A percentile compares a stretch with the other conserved stretches of the same genome.
phyloP scores from a whole-genome alignment of 2,797 vertebrate species.

The Gymnodraco acuticeps region DNA sequence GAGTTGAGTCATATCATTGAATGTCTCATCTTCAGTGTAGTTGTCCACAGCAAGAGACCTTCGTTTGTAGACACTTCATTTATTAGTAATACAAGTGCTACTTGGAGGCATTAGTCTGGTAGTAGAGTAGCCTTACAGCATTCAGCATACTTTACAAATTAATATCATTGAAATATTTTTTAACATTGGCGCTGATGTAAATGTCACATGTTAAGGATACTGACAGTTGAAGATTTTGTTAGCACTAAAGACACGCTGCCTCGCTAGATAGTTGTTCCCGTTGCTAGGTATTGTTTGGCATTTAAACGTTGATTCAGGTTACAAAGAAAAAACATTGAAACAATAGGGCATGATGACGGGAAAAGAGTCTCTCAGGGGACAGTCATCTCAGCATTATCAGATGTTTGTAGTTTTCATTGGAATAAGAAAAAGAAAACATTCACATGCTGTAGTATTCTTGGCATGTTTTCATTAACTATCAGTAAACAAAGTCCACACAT shows the following conservation, averaged over 20 bases:
- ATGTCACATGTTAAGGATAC: not conserved
- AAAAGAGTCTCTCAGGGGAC: not conserved
- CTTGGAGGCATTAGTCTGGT: not conserved
- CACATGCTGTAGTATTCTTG: not conserved
- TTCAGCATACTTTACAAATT: not conserved
- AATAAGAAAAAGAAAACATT: slow-evolving; percentile 6
- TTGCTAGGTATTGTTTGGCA: slow-evolving; percentile 12
- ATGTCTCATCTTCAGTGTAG: not conserved
- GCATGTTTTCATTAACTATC: slow-evolving; percentile 37
- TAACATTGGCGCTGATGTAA: not conserved
- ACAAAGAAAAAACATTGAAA: slow-evolving; percentile 43
- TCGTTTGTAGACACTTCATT: not conserved
- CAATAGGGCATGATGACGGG: slow-evolving; percentile 41
- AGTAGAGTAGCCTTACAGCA: not conserved
- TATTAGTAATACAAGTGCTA: not conserved
- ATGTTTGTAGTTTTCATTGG: slow-evolving; percentile 19
- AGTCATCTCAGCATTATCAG: slow-evolving; percentile 1
- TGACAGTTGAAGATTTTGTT: slow-evolving; percentile 48
- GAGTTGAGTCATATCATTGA: slow-evolving; percentile 11
- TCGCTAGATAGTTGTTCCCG: slow-evolving; percentile 10
- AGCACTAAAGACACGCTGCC: slow-evolving; percentile 29
- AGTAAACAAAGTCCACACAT: slow-evolving; percentile 46
- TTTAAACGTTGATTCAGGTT: slow-evolving; percentile 43
- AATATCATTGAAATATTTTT: not conserved
- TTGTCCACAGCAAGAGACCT: not conserved